Percentiles rank a stretch among this genome's conserved stretches.
Evolutionary conservation across 2,113 vertebrate genomes (phyloP).

Genomic region (Carlito syrichta): DNA sequence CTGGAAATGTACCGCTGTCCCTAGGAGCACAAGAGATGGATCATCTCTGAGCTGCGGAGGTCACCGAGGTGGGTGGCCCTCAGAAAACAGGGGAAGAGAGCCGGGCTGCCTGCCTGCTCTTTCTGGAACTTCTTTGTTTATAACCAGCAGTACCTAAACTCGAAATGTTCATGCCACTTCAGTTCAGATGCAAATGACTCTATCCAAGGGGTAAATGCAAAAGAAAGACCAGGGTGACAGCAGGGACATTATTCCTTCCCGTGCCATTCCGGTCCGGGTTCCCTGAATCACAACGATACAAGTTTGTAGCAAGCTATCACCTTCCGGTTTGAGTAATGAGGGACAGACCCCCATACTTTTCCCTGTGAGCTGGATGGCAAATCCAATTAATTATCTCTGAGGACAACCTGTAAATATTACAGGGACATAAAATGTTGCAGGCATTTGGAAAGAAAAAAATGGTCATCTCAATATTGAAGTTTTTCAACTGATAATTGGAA

Average conservation of each 20-base stretch:
- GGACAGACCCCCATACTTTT: conserved; percentile 56
- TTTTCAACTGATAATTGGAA: conserved; percentile 35
- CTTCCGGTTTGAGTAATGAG: conserved; percentile 64
- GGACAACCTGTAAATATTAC: conserved; percentile 61
- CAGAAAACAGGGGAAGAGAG: accelerated
- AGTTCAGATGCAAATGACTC: conserved; percentile 81
- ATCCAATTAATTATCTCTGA: conserved; percentile 66
- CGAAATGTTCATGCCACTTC: conserved; percentile 69
- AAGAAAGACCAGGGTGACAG: conserved; percentile 73
- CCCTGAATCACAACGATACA: conserved; percentile 32
- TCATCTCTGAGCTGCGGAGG: accelerated
- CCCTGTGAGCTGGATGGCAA: conserved; percentile 64
- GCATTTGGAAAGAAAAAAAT: conserved; percentile 63
- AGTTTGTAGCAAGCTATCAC: conserved; percentile 54
- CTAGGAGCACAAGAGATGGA: accelerated
- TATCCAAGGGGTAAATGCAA: conserved; percentile 73
- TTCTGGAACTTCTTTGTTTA: conserved; percentile 75
- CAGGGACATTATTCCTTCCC: conserved; percentile 64
- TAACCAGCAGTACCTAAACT: conserved; percentile 71
- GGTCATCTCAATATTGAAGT: conserved; percentile 60
- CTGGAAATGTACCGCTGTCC: accelerated
- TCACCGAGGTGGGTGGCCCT: accelerated
- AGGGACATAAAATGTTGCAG: conserved; percentile 58
- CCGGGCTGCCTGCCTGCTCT: too few relatives aligned
- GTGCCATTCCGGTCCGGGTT: conserved; percentile 16